phyloP scores from a whole-genome alignment of 2,797 vertebrate genomes.

The Octomys mimax region DNA sequence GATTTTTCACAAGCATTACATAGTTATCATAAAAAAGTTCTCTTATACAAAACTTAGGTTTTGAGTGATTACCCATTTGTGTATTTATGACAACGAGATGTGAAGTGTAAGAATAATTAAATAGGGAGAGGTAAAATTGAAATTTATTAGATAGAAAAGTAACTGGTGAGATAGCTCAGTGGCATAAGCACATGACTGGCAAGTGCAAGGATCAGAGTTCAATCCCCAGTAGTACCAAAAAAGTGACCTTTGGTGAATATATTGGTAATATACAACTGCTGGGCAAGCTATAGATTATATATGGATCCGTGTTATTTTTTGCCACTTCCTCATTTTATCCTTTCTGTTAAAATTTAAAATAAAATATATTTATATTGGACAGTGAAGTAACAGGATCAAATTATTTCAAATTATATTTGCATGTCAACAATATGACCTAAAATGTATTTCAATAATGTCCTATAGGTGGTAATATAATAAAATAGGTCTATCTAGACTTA shows the following conservation, averaged over 20 bases:
- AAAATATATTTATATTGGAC: neutral
- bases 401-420: neutral
- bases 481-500: neutral
- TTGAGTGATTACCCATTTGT: neutral
- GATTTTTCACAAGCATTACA: neutral
- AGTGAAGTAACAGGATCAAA: neutral
- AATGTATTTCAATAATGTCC: neutral
- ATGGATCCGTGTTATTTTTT: neutral
- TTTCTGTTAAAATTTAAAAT: neutral
- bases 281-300: neutral
- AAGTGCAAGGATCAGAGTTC: too few relatives aligned
- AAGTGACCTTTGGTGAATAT: neutral
- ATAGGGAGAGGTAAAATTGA: neutral
- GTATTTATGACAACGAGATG: neutral
- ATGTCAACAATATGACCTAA: neutral
- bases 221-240: neutral
- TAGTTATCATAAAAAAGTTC: neutral
- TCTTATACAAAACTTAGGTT: neutral
- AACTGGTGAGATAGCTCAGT: too few relatives aligned
- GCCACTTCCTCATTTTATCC: neutral
- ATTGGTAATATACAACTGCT: neutral
- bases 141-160: neutral
- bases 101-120: neutral
- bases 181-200: too few relatives aligned
- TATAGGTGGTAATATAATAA: conserved; percentile 1